Evolutionary conservation across 2,888 invertebrate genomes (phyloP).

Genomic region (Nebria salina): DNA sequence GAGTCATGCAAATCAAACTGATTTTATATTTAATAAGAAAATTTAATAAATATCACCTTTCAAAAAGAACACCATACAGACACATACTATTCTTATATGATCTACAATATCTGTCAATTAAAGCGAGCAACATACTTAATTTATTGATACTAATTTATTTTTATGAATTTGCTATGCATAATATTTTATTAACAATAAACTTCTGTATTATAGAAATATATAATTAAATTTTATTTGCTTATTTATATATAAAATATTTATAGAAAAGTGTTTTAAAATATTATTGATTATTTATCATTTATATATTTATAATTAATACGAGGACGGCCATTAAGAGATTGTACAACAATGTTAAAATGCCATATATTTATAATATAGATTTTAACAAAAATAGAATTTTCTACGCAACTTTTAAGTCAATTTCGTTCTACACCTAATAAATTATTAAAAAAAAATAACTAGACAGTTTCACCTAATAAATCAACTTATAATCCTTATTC

Average conservation of each 20-base stretch:
- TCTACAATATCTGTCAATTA: neutral
- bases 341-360: no score
- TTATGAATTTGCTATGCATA: neutral
- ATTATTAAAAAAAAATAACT: neutral
- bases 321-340: neutral
- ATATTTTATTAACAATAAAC: neutral
- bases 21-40: neutral
- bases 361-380: neutral
- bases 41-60: neutral
- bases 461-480: neutral
- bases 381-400: neutral
- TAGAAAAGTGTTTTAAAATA: no score
- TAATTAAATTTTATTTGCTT: neutral
- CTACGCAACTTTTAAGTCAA: neutral
- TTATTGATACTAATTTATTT: neutral
- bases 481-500: neutral
- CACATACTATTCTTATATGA: neutral
- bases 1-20: neutral
- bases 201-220: neutral
- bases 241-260: neutral
- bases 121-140: neutral
- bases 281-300: neutral
- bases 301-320: neutral
- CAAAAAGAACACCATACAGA: neutral
- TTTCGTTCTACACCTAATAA: neutral